phyloP scores from a whole-genome alignment of 1,140 invertebrate species.

The Conopomorpha cramerella region DNA sequence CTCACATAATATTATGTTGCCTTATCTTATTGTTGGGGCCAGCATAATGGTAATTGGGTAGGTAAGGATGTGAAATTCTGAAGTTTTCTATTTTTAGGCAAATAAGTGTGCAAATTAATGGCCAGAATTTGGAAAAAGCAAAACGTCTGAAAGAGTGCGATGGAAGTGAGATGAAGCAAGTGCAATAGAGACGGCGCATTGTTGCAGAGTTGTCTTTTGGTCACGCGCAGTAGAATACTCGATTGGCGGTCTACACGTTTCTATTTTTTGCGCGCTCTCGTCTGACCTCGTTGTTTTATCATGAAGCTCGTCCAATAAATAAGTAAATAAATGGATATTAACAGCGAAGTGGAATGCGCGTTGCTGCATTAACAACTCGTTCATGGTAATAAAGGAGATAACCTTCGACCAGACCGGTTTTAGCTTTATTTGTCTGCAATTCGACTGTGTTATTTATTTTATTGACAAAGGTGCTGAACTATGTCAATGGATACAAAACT shows the following conservation, averaged over 20 bases:
- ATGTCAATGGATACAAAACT: too few relatives aligned
- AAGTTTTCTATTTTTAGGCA: too few relatives aligned
- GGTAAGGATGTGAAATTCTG: too few relatives aligned
- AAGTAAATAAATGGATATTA: constrained; percentile 54
- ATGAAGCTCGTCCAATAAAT: constrained; percentile 43
- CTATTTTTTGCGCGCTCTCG: constrained; percentile 53
- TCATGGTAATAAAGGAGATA: constrained; percentile 35
- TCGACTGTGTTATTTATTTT: background rate
- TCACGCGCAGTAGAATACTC: constrained; percentile 53
- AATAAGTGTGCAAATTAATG: too few relatives aligned
- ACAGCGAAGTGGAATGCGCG: constrained; percentile 27
- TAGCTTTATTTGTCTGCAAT: constrained; percentile 18
- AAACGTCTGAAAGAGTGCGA: constrained; percentile 30
- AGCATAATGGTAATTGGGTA: too few relatives aligned
- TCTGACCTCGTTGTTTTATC: constrained; percentile 57
- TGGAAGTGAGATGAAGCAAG: constrained; percentile 10
- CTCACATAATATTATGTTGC: too few relatives aligned
- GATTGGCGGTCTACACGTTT: constrained; percentile 47
- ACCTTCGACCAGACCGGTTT: constrained; percentile 26
- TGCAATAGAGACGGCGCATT: constrained; percentile 23
- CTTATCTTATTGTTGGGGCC: too few relatives aligned
- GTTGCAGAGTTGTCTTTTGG: too few relatives aligned
- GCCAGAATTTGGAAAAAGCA: constrained; percentile 41
- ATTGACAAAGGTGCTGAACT: too few relatives aligned
- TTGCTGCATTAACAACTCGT: constrained; percentile 23